A percentile compares a stretch with the other conserved stretches of the same genome.
Conservation (phyloP, 2,113 vertebrate species). For the Channa argus region DNA sequence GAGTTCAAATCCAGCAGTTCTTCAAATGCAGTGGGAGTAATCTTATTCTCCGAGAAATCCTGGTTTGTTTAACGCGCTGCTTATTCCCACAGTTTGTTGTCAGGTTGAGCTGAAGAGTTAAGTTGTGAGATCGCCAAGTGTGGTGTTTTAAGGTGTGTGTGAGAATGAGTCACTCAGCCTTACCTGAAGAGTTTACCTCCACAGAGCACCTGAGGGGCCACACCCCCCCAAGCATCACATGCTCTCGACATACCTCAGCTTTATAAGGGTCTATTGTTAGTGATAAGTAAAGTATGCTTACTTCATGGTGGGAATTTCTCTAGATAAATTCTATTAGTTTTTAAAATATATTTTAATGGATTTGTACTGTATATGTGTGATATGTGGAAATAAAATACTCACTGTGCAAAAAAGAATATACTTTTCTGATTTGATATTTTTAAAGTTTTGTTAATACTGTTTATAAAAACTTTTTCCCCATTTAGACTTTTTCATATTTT, state of each 20-base stretch:
- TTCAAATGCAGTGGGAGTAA: conserved; percentile 9
- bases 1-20: conserved; percentile 45
- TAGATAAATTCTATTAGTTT: background rate
- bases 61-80: background rate
- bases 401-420: background rate
- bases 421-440: background rate
- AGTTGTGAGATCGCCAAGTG: conserved; percentile 37
- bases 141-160: conserved; percentile 67
- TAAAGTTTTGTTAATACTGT: background rate
- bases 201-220: conserved; percentile 65
- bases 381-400: background rate
- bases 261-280: conserved; percentile 66
- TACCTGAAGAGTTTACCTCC: conserved; percentile 65
- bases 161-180: conserved; percentile 67
- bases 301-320: conserved; percentile 9
- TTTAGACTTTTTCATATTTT: too few species aligned
- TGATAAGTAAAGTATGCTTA: conserved; percentile 27
- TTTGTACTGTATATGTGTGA: too few species aligned
- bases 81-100: conserved; percentile 27
- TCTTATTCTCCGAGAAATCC: conserved; percentile 5
- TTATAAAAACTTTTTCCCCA: background rate
- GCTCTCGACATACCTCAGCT: conserved; percentile 65
- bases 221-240: conserved; percentile 73
- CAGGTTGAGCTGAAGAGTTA: conserved; percentile 14
- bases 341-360: too few species aligned